Percentiles rank a stretch among this genome's conserved stretches.
Conservation (phyloP, 2,888 invertebrate species). For the Amaurobius ferox region DNA sequence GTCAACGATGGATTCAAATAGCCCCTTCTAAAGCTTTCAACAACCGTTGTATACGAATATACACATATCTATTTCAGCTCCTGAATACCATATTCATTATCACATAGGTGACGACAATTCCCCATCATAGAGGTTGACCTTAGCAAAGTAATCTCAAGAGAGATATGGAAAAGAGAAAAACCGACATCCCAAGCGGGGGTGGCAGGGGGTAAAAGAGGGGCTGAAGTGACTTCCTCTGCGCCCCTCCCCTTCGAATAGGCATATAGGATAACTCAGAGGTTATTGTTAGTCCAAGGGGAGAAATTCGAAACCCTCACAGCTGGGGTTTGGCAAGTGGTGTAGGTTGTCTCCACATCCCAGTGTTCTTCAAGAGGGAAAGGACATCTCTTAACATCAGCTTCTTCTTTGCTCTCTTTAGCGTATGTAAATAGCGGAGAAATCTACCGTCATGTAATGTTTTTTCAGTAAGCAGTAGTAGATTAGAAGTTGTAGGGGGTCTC, state of each 20-base stretch:
- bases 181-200: conserved; percentile 41
- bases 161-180: conserved; percentile 7
- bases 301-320: conserved; percentile 66
- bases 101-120: conserved; percentile 51
- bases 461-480: neutral
- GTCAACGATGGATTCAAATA: no score
- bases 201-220: conserved; percentile 31
- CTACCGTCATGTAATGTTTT: conserved; percentile 13
- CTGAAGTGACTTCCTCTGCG: conserved; percentile 60
- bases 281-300: conserved; percentile 62
- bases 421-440: conserved; percentile 37
- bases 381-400: conserved; percentile 38
- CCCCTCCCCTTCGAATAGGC: conserved; percentile 59
- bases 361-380: conserved; percentile 16
- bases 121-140: conserved; percentile 50
- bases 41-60: no score
- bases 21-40: no score
- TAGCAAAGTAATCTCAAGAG: conserved; percentile 10
- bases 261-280: conserved; percentile 63
- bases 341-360: conserved; percentile 41
- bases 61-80: neutral
- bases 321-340: conserved; percentile 61
- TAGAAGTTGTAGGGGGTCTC: neutral
- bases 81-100: neutral
- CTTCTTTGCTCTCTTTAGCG: conserved; percentile 46